phyloP scores from a whole-genome alignment of 1,140 invertebrate genomes.

The Trachelipus rathkii region DNA sequence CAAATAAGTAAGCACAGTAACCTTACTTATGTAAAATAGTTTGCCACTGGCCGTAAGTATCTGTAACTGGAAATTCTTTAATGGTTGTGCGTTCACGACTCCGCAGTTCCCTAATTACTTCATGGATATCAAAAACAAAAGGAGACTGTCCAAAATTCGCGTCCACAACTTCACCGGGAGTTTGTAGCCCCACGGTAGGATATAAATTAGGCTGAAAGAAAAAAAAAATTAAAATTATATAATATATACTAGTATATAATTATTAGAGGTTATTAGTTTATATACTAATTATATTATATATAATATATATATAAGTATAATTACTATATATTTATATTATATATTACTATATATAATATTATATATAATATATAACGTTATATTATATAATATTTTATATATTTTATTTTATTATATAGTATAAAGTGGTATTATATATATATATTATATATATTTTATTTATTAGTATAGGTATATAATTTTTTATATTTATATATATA shows the following conservation, averaged over 20 bases:
- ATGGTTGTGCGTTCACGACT: constrained; percentile 75
- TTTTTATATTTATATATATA: too few relatives aligned
- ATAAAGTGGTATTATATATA: too few relatives aligned
- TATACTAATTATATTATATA: background rate
- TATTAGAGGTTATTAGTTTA: constrained; percentile 4
- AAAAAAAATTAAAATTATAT: background rate
- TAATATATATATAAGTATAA: too few relatives aligned
- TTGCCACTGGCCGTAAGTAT: constrained; percentile 85
- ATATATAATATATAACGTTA: too few relatives aligned
- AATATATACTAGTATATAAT: too few relatives aligned
- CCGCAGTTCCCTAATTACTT: constrained; percentile 88
- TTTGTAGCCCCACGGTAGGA: constrained; percentile 97
- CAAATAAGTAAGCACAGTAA: constrained; percentile 29
- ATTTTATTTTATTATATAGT: too few relatives aligned
- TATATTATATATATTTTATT: too few relatives aligned
- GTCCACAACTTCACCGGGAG: constrained; percentile 94
- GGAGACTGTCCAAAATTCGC: constrained; percentile 97
- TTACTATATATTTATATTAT: too few relatives aligned
- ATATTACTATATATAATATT: too few relatives aligned
- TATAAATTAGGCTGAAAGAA: constrained; percentile 82
- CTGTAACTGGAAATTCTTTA: constrained; percentile 78
- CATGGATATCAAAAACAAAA: constrained; percentile 96
- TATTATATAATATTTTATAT: too few relatives aligned
- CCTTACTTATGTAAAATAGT: constrained; percentile 77
- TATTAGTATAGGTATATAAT: too few relatives aligned